Conservation (phyloP, 2,888 invertebrate species). For the Steinernema carpocapsae region DNA sequence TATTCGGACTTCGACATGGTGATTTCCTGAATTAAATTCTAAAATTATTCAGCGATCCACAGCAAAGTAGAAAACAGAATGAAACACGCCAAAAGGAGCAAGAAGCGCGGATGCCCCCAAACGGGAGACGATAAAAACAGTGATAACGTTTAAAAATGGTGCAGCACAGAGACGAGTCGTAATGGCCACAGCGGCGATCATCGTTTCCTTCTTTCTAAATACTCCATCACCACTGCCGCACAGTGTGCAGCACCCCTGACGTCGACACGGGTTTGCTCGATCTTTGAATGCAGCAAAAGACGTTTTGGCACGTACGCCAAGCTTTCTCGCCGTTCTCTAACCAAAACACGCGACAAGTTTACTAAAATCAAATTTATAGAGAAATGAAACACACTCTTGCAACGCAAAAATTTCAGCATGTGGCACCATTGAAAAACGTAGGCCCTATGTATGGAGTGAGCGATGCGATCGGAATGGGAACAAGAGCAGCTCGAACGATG, state of each 20-base stretch:
- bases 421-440: too few relatives aligned
- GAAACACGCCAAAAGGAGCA: not conserved
- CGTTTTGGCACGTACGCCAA: slow-evolving; percentile 4
- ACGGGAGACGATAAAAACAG: not conserved
- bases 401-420: too few relatives aligned
- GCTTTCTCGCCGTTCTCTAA: not conserved
- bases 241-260: not conserved
- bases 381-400: too few relatives aligned
- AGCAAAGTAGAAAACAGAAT: not conserved
- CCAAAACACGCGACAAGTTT: not conserved
- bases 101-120: not conserved
- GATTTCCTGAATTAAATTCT: not conserved
- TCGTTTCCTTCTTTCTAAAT: not conserved
- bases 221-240: not conserved
- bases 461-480: too few relatives aligned
- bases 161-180: too few relatives aligned
- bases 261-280: not conserved
- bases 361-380: too few relatives aligned
- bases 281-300: slow-evolving; percentile 22
- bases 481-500: too few relatives aligned
- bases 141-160: not conserved
- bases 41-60: not conserved
- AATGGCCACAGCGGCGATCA: not conserved
- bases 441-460: too few relatives aligned
- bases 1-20: slow-evolving; percentile 38